A percentile compares a stretch with the other conserved stretches of the same genome.
These are phyloP conservation scores for Neoitamus cyanurus DNA, from an alignment of 2,888 invertebrate genomes.

Conservation along the genomic window DNA sequence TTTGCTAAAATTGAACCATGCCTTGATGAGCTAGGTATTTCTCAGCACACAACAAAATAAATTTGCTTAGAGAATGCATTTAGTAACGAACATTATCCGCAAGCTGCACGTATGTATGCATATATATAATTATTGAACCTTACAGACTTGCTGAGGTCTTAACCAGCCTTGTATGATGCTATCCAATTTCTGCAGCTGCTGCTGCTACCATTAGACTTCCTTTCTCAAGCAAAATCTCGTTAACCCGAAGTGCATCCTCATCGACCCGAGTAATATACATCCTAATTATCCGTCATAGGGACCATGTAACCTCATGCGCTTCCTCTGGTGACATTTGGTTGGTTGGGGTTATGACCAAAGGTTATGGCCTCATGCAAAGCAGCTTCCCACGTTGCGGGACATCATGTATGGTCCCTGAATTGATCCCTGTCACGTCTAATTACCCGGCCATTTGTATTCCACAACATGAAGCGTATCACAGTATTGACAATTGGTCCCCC, in stretches of 20 bases:
- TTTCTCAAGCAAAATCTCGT: not conserved
- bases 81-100: no score
- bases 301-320: not conserved
- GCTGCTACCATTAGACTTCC: not conserved
- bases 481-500: not conserved
- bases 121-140: no score
- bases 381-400: not conserved
- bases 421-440: constrained; percentile 21
- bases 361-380: not conserved
- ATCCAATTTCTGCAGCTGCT: not conserved
- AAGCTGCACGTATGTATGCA: no score
- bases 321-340: not conserved
- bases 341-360: not conserved
- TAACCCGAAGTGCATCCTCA: not conserved
- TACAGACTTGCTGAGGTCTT: not conserved
- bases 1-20: no score
- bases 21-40: no score
- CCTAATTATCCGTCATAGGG: not conserved
- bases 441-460: constrained; percentile 18
- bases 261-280: not conserved
- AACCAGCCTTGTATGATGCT: not conserved
- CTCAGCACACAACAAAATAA: no score
- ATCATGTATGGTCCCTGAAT: not conserved
- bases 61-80: no score
- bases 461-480: constrained; percentile 6